Evolutionary conservation across 2,113 vertebrate genomes (phyloP), one percentile per base, ranked within the genome.

Genomic region (human): DNA sequence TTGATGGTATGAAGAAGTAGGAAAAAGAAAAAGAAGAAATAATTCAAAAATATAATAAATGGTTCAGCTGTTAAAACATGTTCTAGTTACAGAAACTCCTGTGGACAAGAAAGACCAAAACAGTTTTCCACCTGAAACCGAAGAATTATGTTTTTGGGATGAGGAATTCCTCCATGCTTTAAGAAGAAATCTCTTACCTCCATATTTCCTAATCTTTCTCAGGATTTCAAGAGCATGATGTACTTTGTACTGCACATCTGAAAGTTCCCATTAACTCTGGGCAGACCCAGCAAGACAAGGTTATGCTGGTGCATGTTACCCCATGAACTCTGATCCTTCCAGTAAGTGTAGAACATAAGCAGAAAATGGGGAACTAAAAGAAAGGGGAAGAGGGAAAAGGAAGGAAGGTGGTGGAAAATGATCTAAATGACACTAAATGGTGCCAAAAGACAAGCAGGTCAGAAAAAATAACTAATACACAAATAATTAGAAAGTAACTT

Each of bases 401-500:
- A 92, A 96, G 27, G 73, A 93, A 87, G 43, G 72, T 50, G 38
- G 48, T 88, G 13, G 50, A 86, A 95, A 93, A 94, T 68, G 11
- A 93, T 84, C 70, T 66, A 90, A 82, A 89, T 50, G 18, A 89
- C 22, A 92, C n/a, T 87, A 83, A 93, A 87, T 38, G 87, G 68
- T 76, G 18, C n/a, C 81, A 89, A 81, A 87, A 87, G 61, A 59
- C 66, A 96, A 90, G 35, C 35, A 95, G 83, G 57, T 80, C 43
- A 96, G 20, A 57, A 90, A 88, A 94, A 97, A 78, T 59, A 86
- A 96, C 25, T 84, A 92, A 61, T n/a, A 96, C 35, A 12, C 38
- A 94, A 90, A 43, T 85, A 92, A 82, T 82, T 18, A 91, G 38
- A 97, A 95, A 97, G 68, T 92, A 91, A 96, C 18, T 93, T 92